phyloP scores from a whole-genome alignment of 2,888 invertebrate genomes.

The Pollenia labialis region DNA sequence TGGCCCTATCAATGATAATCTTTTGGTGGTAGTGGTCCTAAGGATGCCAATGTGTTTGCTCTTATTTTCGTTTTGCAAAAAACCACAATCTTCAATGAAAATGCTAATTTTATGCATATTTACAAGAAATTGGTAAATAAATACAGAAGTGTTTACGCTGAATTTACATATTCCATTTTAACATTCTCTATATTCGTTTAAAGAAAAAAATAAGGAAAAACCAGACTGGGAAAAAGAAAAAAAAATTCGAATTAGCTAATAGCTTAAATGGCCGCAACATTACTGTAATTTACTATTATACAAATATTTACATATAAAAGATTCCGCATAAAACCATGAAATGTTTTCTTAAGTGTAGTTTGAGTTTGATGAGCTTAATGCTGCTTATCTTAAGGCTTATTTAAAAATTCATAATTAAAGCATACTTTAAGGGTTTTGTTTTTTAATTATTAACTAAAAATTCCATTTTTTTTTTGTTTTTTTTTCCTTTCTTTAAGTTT shows the following conservation, averaged over 20 bases:
- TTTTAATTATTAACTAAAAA: slow-evolving; percentile 47
- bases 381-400: slow-evolving; percentile 39
- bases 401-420: slow-evolving; percentile 50
- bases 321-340: neutral
- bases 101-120: slow-evolving; percentile 67
- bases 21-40: neutral
- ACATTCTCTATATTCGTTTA: slow-evolving; percentile 6
- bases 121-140: slow-evolving; percentile 63
- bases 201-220: neutral
- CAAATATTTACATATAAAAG: neutral
- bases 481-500: neutral
- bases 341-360: slow-evolving; percentile 37
- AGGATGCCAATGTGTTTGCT: neutral
- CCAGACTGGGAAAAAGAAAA: neutral
- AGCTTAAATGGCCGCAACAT: slow-evolving; percentile 64
- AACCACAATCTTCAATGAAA: slow-evolving; percentile 47
- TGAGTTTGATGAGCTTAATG: neutral
- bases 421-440: slow-evolving; percentile 26
- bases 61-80: neutral
- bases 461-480: neutral
- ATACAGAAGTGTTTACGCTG: slow-evolving; percentile 8
- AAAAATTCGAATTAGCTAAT: slow-evolving; percentile 47
- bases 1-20: neutral
- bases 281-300: slow-evolving; percentile 43
- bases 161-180: slow-evolving; percentile 32